Evolutionary conservation across 1,140 invertebrate species (phyloP).

Genomic region (Bombus terrestris): DNA sequence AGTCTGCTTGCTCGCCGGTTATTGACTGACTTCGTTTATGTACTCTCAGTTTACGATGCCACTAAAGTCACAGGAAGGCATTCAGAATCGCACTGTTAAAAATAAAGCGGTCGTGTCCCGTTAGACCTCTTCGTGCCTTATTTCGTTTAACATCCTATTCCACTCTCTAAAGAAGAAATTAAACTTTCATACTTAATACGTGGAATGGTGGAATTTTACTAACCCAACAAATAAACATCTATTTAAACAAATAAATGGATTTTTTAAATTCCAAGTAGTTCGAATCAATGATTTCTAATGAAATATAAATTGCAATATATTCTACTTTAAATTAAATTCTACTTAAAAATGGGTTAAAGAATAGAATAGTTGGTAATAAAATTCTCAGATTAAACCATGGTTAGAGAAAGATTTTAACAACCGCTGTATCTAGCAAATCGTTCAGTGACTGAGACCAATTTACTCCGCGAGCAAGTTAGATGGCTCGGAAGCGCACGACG

Average conservation of each 20-base stretch:
- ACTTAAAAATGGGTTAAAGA: neutral
- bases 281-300: neutral
- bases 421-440: conserved; percentile 43
- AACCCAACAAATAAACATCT: neutral
- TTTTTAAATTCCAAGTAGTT: neutral
- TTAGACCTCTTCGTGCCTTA: conserved; percentile 12
- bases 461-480: conserved; percentile 71
- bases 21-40: conserved; percentile 82
- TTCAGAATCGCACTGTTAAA: conserved; percentile 66
- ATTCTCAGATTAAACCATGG: conserved; percentile 9
- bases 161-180: neutral
- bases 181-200: neutral
- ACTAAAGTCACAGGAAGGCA: conserved; percentile 75
- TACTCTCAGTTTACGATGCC: conserved; percentile 78
- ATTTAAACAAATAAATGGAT: too few relatives aligned
- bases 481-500: conserved; percentile 71
- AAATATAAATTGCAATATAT: neutral
- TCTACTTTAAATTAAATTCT: neutral
- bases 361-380: neutral
- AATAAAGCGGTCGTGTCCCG: conserved; percentile 65
- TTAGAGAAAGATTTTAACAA: conserved; percentile 15
- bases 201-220: neutral
- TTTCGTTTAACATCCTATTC: neutral
- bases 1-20: conserved; percentile 65
- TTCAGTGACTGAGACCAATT: conserved; percentile 69